Evolutionary conservation across 2,113 vertebrate genomes (phyloP), one percentile per base, ranked within the genome.

Genomic region (Nothoprocta perdicaria): DNA sequence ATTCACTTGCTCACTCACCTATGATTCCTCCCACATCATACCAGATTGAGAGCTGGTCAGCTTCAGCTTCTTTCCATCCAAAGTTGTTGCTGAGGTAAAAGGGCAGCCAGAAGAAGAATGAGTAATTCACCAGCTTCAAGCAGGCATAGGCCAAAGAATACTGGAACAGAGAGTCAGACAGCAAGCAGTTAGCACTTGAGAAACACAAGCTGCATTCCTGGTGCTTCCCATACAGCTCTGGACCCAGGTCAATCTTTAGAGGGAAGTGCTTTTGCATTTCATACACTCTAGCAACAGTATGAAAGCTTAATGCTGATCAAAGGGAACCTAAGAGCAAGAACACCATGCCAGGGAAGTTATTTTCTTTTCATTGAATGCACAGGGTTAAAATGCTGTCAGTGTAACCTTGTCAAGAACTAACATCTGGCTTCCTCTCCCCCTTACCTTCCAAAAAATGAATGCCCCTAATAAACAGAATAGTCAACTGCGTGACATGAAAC

Each of bases 41-140:
- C 99, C 99, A 99, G 80, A 99, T 98, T 0, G 99, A 99, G 78
- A 99, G 96, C 58, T 98, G 97, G 97, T 99, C 99, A 6, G 99
- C 98, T 93, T 99, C 98, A 1, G 98, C 98, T 95, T 99, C 99
- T 93, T 99, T 98, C 99, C 99, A 99, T 77, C 96, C 87, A 27
- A 98, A 99, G 97, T 99, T 99, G 94, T 95, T 98, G 95, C 98
- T 99, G 98, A 99, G 98, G 96, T 99, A 99, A 96, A 99, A 99
- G 8, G 99, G 99, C 78, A 99, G 97, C 99, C 99, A 99, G 97
- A 99, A 99, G 98, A 99, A 99, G 97, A 99, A 99, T 12, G 99
- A 99, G 95, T 99, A 99, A 96, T 99, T 99, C 85, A 99, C 99
- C 90, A 99, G 93, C 91, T 99, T 99, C 97, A 99, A 95, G 96